Evolutionary conservation across 1,140 invertebrate genomes (phyloP).

Genomic region (Drosophila pruinosa): DNA sequence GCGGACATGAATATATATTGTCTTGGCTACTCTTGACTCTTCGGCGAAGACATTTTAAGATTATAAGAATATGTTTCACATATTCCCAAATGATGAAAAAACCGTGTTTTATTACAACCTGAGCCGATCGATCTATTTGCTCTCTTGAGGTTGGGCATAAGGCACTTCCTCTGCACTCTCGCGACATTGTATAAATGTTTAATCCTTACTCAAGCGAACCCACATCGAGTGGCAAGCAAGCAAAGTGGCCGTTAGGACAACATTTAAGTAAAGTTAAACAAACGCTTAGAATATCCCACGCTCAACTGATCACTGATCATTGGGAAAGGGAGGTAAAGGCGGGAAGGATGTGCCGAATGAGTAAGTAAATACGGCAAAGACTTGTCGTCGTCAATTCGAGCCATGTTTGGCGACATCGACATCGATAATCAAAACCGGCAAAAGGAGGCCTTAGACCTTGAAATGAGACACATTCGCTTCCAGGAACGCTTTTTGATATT

Average conservation of each 20-base stretch:
- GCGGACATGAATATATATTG: too few relatives aligned
- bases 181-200: constrained; percentile 27
- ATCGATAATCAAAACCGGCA: constrained; percentile 31
- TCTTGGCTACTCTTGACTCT: too few relatives aligned
- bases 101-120: too few relatives aligned
- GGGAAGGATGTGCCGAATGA: constrained; percentile 4
- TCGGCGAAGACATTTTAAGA: too few relatives aligned
- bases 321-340: constrained; percentile 9
- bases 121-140: background rate
- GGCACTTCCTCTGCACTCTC: constrained; percentile 33
- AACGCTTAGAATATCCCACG: constrained; percentile 52
- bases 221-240: background rate
- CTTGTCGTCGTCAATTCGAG: constrained; percentile 45
- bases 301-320: constrained; percentile 5
- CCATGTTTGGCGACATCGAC: constrained; percentile 38
- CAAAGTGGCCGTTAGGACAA: constrained; percentile 19
- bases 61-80: too few relatives aligned
- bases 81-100: too few relatives aligned
- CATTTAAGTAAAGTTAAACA: constrained; percentile 65
- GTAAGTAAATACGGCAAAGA: constrained; percentile 15
- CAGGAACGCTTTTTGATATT: constrained; percentile 14
- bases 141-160: constrained; percentile 7
- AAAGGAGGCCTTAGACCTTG: background rate
- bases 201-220: background rate
- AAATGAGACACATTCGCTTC: background rate